A percentile compares a stretch with the other conserved stretches of the same genome.
Conservation (phyloP, 2,797 vertebrate genomes). For the Pipistrellus pygmaeus region DNA sequence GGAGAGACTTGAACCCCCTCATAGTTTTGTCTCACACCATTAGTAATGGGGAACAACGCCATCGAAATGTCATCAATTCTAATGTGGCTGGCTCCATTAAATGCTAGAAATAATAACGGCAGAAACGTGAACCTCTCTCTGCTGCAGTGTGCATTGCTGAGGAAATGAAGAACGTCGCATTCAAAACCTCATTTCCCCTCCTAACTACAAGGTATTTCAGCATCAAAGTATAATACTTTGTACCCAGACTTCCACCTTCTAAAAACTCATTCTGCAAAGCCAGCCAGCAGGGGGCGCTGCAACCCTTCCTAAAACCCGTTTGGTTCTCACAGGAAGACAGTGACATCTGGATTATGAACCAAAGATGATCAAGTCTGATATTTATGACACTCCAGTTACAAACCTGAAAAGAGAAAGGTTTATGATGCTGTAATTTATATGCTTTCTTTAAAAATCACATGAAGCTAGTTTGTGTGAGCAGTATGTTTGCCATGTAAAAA, state of each 20-base stretch:
- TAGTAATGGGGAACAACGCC: not conserved
- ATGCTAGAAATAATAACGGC: constrained; percentile 66
- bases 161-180: constrained; percentile 73
- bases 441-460: constrained; percentile 84
- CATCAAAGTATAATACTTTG: constrained; percentile 64
- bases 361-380: constrained; percentile 87
- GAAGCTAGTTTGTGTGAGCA: constrained; percentile 76
- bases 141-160: constrained; percentile 50
- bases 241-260: constrained; percentile 1
- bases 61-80: constrained; percentile 56
- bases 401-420: constrained; percentile 82
- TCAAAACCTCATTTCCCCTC: constrained; percentile 73
- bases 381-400: constrained; percentile 84
- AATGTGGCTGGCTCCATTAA: constrained; percentile 59
- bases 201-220: constrained; percentile 61
- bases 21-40: constrained; percentile 13
- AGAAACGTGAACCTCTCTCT: constrained; percentile 73
- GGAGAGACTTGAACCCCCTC: not conserved
- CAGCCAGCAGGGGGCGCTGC: constrained; percentile 85
- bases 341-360: constrained; percentile 86
- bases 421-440: constrained; percentile 80
- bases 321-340: constrained; percentile 75
- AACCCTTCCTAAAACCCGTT: constrained; percentile 76
- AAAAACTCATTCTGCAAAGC: not conserved
- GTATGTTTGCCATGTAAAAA: constrained; percentile 79